phyloP scores from a whole-genome alignment of 1,140 invertebrate species.

The Ptiloglossa arizonensis region DNA sequence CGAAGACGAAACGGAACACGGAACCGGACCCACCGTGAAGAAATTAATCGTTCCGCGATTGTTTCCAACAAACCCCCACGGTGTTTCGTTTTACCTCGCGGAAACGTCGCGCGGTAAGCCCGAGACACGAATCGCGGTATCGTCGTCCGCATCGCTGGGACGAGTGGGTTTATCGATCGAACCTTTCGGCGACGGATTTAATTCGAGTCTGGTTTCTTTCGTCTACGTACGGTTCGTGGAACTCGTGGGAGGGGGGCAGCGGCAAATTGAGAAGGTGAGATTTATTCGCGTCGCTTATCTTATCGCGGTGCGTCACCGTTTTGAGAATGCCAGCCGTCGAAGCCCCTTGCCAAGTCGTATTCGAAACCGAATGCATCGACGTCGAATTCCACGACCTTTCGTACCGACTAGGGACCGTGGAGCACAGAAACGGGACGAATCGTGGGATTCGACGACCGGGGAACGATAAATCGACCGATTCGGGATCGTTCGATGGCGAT shows the following conservation, averaged over 20 bases:
- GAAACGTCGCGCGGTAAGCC: no score
- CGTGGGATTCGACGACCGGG: no score
- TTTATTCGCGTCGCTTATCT: slow-evolving; percentile 56
- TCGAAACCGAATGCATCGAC: slow-evolving; percentile 14
- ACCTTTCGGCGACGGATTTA: background rate
- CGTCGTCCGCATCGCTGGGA: no score
- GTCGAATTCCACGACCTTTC: background rate
- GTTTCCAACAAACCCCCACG: no score
- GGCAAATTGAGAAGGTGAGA: slow-evolving; percentile 34
- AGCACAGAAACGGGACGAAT: no score
- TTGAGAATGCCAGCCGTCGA: slow-evolving; percentile 38
- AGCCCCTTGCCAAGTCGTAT: slow-evolving; percentile 26
- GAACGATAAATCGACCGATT: background rate
- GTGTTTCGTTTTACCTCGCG: no score
- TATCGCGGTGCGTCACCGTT: slow-evolving; percentile 55
- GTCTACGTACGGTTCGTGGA: background rate
- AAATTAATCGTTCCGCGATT: no score
- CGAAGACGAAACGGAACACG: no score
- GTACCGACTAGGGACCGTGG: background rate
- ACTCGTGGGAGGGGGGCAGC: no score
- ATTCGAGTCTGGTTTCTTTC: background rate
- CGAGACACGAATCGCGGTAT: no score
- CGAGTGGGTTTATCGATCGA: slow-evolving; percentile 12
- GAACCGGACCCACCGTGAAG: no score
- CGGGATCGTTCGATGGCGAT: background rate